Conservation (phyloP, 2,797 vertebrate species). For the Rhabdomys pumilio region DNA sequence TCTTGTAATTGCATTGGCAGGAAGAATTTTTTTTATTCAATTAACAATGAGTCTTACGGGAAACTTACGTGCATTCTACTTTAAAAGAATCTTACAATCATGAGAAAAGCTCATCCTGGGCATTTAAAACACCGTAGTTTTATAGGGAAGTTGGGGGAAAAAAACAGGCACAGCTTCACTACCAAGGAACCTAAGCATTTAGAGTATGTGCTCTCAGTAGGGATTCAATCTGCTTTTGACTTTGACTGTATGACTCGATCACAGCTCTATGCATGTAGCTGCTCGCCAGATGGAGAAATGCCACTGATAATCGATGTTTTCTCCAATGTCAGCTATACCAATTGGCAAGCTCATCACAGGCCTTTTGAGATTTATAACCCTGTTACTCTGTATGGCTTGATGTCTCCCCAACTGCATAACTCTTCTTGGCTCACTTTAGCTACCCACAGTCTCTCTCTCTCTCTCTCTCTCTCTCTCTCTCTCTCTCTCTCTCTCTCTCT, state of each 20-base stretch:
- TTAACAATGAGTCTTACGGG: constrained; percentile 49
- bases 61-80: constrained; percentile 35
- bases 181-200: background rate
- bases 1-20: constrained; percentile 64
- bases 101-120: background rate
- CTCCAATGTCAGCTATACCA: background rate
- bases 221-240: constrained; percentile 61
- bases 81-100: constrained; percentile 19
- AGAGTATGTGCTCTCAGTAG: constrained; percentile 16
- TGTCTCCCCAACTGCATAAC: constrained; percentile 35
- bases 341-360: constrained; percentile 71
- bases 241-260: constrained; percentile 65
- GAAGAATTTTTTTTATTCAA: constrained; percentile 58
- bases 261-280: constrained; percentile 32
- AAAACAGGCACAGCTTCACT: background rate
- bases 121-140: constrained; percentile 39
- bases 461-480: too few relatives aligned
- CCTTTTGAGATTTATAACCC: constrained; percentile 47
- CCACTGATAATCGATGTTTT: constrained; percentile 76
- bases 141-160: background rate
- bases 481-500: too few relatives aligned
- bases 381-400: background rate
- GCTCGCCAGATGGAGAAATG: constrained; percentile 77
- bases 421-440: constrained; percentile 55
- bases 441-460: background rate